Evolutionary conservation across 92 coral and sea anemone species (phyloP), one percentile per base, ranked within the genome.

Genomic region (Parazoanthus atlanticus): DNA sequence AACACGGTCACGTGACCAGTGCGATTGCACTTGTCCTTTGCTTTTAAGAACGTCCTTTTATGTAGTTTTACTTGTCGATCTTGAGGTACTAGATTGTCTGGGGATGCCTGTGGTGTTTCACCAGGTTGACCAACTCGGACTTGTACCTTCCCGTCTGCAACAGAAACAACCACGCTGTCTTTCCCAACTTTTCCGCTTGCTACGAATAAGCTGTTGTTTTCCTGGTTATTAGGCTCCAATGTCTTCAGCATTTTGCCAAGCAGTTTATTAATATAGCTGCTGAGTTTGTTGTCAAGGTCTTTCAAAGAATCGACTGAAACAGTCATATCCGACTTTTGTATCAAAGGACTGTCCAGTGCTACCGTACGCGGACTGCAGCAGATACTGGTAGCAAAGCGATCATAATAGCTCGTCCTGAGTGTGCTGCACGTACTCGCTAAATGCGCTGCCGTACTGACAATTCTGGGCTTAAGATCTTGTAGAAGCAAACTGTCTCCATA

Each of bases 1-100:
- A 94, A 95, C 70, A 88, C 86, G 25, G 90, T 84, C 41, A 94
- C 94, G 84, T 83, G 93, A 29, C 93, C 97, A 31, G 90, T 90
- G 29, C 90, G 76, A 65, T 34, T 52, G 67, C 92, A 88, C 15
- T 6, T 19, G 71, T 72, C 79, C 47, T 41, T 84, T 71, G 38
- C 33, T 6, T 19, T 52, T 33, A 19, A 26, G 16, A 54, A 12
- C 29, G 67, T 29, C 36, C 8, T 26, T 61, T 12, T 38, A 12
- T 26, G 47, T 46, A 11, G 8, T 9, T 82, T 66, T 56, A 65
- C 5, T 23, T 65, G 30, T 9, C 4, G 76, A 65, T 82, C 78
- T 70, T 66, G 30, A 6, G 46, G 32, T 40, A 32, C 2, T 8
- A 12, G 6, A 17, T 6, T 69, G 15, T 67, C 26, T 70, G 11